Conservation (phyloP, 2,888 invertebrate genomes). For the Folsomia manolachei region DNA sequence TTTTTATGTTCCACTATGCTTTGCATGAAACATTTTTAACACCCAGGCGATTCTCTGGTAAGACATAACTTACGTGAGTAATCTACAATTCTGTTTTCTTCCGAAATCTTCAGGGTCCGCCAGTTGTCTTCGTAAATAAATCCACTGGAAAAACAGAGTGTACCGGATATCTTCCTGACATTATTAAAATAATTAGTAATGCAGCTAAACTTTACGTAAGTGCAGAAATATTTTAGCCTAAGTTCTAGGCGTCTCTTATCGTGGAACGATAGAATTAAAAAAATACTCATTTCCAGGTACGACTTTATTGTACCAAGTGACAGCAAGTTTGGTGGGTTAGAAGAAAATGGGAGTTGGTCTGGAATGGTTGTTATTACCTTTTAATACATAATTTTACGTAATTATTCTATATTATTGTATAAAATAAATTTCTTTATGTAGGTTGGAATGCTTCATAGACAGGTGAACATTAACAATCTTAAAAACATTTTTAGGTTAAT, state of each 20-base stretch:
- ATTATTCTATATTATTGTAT: too few species aligned
- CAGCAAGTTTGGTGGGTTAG: slow-evolving; percentile 37
- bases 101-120: slow-evolving; percentile 45
- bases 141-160: slow-evolving; percentile 1
- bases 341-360: slow-evolving; percentile 42
- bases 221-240: not conserved
- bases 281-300: slow-evolving; percentile 31
- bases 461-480: slow-evolving; percentile 30
- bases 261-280: too few species aligned
- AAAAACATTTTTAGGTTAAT: not conserved
- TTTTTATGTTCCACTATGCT: too few species aligned
- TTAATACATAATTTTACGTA: too few species aligned
- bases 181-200: slow-evolving; percentile 40
- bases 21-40: too few species aligned
- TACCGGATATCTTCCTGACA: slow-evolving; percentile 45
- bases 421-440: too few species aligned
- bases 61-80: too few species aligned
- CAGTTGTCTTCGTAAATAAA: slow-evolving; percentile 38
- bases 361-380: too few species aligned
- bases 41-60: too few species aligned
- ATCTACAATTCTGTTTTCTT: too few species aligned
- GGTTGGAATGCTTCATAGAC: slow-evolving; percentile 43
- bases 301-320: slow-evolving; percentile 38
- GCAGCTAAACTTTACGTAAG: slow-evolving; percentile 46
- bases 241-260: too few species aligned